Evolutionary conservation across 2,888 invertebrate genomes (phyloP).

Genomic region (Parnassius orleans): DNA sequence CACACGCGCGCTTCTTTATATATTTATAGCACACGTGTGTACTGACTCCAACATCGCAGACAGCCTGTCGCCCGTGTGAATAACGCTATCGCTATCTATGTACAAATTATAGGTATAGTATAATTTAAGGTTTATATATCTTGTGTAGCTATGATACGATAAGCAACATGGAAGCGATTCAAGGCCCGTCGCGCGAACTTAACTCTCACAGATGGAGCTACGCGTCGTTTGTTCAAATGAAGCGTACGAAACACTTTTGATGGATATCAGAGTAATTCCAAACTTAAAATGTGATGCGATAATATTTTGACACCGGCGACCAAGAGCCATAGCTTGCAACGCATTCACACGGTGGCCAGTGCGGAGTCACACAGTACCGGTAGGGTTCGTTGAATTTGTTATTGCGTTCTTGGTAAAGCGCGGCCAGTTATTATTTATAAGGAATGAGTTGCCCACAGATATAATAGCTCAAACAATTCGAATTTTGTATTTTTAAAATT

Average conservation of each 20-base stretch:
- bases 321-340: constrained; percentile 64
- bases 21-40: constrained; percentile 68
- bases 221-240: constrained; percentile 49
- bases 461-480: constrained; percentile 63
- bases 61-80: constrained; percentile 78
- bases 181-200: constrained; percentile 36
- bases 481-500: constrained; percentile 23
- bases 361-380: constrained; percentile 74
- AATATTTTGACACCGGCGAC: constrained; percentile 70
- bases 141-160: constrained; percentile 53
- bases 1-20: constrained; percentile 56
- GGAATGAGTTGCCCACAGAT: constrained; percentile 55
- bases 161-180: constrained; percentile 39
- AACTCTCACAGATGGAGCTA: constrained; percentile 27
- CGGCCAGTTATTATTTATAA: constrained; percentile 57
- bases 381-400: constrained; percentile 81
- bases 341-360: constrained; percentile 73
- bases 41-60: constrained; percentile 63
- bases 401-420: constrained; percentile 75
- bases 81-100: constrained; percentile 71
- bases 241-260: constrained; percentile 48
- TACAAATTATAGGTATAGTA: constrained; percentile 60
- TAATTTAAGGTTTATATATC: constrained; percentile 64
- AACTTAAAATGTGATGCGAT: constrained; percentile 63
- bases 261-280: constrained; percentile 56